Evolutionary conservation across 2,113 vertebrate species (phyloP).

Genomic region (Phyllostomus discolor): DNA sequence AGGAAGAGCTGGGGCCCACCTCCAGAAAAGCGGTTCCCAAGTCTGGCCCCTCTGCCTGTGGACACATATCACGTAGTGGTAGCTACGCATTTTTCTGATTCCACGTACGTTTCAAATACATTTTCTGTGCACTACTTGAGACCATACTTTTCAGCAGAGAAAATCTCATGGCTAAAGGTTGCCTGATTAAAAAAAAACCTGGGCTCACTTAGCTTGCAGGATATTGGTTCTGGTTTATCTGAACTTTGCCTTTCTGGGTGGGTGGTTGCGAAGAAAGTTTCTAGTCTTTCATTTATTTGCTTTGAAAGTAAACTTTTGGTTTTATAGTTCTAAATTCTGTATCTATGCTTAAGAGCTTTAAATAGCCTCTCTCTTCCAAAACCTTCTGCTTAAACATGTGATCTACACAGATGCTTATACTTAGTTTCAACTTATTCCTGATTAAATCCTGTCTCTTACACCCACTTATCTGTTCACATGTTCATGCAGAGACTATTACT

Average conservation of each 20-base stretch:
- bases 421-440: neutral
- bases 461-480: neutral
- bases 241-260: neutral
- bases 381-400: neutral
- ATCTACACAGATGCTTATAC: neutral
- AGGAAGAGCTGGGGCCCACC: neutral
- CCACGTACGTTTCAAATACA: neutral
- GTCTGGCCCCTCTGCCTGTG: neutral
- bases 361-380: neutral
- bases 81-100: neutral
- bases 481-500: neutral
- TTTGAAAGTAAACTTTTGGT: neutral
- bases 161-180: neutral
- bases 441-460: neutral
- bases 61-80: neutral
- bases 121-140: neutral
- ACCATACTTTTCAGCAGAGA: neutral
- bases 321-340: neutral
- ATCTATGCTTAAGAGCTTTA: neutral
- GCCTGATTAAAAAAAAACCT: neutral
- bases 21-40: neutral
- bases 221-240: neutral
- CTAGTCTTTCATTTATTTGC: neutral
- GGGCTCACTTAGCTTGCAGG: neutral
- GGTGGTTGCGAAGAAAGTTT: neutral